Evolutionary conservation across 2,888 invertebrate genomes (phyloP).

Genomic region (Gymnosoma rotundatum): DNA sequence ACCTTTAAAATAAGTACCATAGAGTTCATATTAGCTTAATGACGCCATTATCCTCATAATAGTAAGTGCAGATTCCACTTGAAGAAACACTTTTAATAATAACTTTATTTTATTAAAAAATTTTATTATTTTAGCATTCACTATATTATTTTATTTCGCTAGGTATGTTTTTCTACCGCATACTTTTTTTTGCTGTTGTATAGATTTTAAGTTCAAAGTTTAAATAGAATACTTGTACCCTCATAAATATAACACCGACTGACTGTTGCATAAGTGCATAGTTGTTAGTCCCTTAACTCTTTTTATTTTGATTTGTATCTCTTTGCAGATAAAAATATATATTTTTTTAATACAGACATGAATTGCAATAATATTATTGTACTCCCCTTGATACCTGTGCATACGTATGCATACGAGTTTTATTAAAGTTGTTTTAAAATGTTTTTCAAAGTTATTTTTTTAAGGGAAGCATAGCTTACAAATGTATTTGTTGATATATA

Average conservation of each 20-base stretch:
- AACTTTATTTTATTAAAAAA: too few relatives aligned
- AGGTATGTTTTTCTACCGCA: conserved; percentile 6
- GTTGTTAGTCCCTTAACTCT: conserved; percentile 30
- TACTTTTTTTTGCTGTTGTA: neutral
- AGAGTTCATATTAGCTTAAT: too few relatives aligned
- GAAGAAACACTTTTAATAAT: too few relatives aligned
- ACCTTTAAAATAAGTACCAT: too few relatives aligned
- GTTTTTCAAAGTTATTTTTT: conserved; percentile 9
- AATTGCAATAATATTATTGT: conserved; percentile 56
- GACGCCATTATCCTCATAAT: too few relatives aligned
- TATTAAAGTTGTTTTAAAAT: conserved; percentile 45
- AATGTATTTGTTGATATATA: neutral
- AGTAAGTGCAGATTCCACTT: too few relatives aligned
- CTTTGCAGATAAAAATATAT: conserved; percentile 47
- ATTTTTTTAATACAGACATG: conserved; percentile 21
- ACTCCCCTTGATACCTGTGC: conserved; percentile 27
- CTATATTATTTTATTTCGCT: conserved; percentile 31
- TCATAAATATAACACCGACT: neutral
- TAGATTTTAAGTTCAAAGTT: conserved; percentile 43
- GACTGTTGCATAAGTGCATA: neutral
- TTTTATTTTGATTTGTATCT: conserved; percentile 54
- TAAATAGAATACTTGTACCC: conserved; percentile 49
- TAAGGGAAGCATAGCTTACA: conserved; percentile 4
- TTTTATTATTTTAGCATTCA: conserved; percentile 24
- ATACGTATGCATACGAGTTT: conserved; percentile 18